Conservation (phyloP, 2,113 vertebrate genomes). For the Aplodontia rufa region DNA sequence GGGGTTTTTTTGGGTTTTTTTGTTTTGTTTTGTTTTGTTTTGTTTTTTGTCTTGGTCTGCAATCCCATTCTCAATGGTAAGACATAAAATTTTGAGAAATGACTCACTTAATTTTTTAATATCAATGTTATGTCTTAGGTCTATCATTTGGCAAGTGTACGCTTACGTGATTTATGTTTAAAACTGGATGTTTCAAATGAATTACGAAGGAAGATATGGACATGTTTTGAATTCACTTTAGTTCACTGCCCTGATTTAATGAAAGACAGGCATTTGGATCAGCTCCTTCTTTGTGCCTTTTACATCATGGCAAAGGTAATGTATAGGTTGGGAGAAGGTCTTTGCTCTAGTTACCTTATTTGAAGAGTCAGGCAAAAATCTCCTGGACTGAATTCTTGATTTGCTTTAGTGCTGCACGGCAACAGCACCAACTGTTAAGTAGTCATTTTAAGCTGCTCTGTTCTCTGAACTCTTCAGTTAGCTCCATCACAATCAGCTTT, state of each 20-base stretch:
- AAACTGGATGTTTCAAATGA: constrained; percentile 94
- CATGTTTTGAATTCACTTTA: constrained; percentile 93
- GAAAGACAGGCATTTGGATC: constrained; percentile 95
- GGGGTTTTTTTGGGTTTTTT: too few species aligned
- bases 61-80: constrained; percentile 19
- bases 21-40: background rate
- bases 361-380: background rate
- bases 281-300: constrained; percentile 95
- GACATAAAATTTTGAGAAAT: constrained; percentile 57
- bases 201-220: constrained; percentile 97
- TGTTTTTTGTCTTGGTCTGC: constrained; percentile 28
- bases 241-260: constrained; percentile 94
- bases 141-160: constrained; percentile 96
- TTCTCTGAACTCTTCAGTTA: constrained; percentile 19
- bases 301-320: constrained; percentile 95
- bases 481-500: constrained; percentile 17
- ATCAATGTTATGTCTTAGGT: constrained; percentile 84
- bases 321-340: background rate
- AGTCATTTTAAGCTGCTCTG: background rate
- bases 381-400: constrained; percentile 11
- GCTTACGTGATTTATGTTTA: constrained; percentile 93
- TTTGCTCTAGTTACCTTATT: background rate
- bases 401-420: constrained; percentile 4
- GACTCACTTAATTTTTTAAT: background rate
- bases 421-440: background rate